These are phyloP conservation scores for Coboldia fuscipes DNA, from an alignment of 1,140 invertebrate genomes.

Conservation along the genomic window DNA sequence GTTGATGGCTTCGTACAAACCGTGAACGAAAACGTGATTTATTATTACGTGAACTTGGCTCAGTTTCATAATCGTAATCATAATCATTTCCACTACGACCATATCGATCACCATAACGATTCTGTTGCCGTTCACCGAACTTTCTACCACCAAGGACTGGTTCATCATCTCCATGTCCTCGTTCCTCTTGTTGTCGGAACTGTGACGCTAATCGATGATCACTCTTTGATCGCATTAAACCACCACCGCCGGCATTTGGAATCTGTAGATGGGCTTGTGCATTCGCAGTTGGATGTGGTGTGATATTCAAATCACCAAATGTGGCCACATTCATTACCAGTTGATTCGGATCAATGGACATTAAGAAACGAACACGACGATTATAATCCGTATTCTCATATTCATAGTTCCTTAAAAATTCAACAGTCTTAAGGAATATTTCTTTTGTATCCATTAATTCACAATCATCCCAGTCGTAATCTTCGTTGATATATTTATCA, in stretches of 20 bases:
- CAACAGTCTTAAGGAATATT: slow-evolving; percentile 80
- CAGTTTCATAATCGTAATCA: slow-evolving; percentile 37
- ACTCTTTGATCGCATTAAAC: slow-evolving; percentile 79
- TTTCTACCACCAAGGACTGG: slow-evolving; percentile 43
- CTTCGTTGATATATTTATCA: slow-evolving; percentile 81
- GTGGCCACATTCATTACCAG: slow-evolving; percentile 62
- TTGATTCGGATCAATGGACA: slow-evolving; percentile 76
- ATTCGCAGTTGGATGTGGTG: slow-evolving; percentile 25
- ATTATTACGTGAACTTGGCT: slow-evolving; percentile 23
- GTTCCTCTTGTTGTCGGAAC: slow-evolving; percentile 58
- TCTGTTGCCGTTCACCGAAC: slow-evolving; percentile 40
- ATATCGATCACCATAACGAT: slow-evolving; percentile 25
- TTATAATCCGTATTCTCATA: slow-evolving; percentile 78
- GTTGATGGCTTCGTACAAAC: slow-evolving; percentile 39
- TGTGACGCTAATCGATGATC: slow-evolving; percentile 79
- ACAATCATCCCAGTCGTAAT: slow-evolving; percentile 67
- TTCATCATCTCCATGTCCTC: slow-evolving; percentile 28
- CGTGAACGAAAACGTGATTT: slow-evolving; percentile 45
- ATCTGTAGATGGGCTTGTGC: slow-evolving; percentile 31
- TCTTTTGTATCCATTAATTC: slow-evolving; percentile 86
- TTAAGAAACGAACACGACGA: slow-evolving; percentile 60
- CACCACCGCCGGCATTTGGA: slow-evolving; percentile 31
- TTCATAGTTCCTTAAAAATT: slow-evolving; percentile 84
- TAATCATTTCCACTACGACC: slow-evolving; percentile 28
- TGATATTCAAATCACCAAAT: slow-evolving; percentile 71